These are phyloP conservation scores for Papilio demoleus DNA, from an alignment of 2,888 invertebrate genomes.

Conservation along the genomic window DNA sequence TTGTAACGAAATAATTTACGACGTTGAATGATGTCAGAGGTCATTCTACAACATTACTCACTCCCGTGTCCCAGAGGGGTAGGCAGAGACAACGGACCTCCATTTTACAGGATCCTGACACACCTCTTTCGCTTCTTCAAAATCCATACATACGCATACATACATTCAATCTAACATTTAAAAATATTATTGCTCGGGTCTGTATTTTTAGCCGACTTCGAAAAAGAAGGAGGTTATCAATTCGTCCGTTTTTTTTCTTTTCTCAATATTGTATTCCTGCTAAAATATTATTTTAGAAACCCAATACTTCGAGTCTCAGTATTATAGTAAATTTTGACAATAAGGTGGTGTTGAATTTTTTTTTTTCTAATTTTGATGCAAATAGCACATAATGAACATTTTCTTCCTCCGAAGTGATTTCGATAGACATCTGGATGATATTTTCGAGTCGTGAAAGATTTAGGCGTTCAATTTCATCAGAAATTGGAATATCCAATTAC, in stretches of 20 bases:
- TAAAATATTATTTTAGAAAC: not conserved
- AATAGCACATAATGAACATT: not conserved
- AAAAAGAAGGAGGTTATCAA: too few relatives aligned
- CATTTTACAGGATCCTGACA: too few relatives aligned
- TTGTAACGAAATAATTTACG: conserved; percentile 34
- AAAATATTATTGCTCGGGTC: not conserved
- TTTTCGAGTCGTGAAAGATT: conserved; percentile 59
- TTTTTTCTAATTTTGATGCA: not conserved
- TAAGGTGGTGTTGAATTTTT: too few relatives aligned
- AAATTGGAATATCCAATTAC: conserved; percentile 73
- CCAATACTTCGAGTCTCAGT: too few relatives aligned
- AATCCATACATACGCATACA: too few relatives aligned
- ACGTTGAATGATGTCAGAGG: conserved; percentile 15
- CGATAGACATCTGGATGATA: conserved; percentile 44
- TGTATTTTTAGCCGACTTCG: too few relatives aligned
- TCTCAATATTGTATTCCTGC: not conserved
- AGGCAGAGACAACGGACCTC: too few relatives aligned
- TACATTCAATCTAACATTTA: conserved; percentile 16
- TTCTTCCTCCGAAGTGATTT: conserved; percentile 18
- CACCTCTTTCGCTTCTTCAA: too few relatives aligned
- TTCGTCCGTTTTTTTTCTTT: too few relatives aligned
- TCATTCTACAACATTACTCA: not conserved
- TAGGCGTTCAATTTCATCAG: conserved; percentile 64
- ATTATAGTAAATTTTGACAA: too few relatives aligned
- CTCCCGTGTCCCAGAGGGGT: too few relatives aligned